These are phyloP conservation scores for Brachypalpus laphriformis DNA, from an alignment of 2,888 invertebrate species.

Conservation along the genomic window DNA sequence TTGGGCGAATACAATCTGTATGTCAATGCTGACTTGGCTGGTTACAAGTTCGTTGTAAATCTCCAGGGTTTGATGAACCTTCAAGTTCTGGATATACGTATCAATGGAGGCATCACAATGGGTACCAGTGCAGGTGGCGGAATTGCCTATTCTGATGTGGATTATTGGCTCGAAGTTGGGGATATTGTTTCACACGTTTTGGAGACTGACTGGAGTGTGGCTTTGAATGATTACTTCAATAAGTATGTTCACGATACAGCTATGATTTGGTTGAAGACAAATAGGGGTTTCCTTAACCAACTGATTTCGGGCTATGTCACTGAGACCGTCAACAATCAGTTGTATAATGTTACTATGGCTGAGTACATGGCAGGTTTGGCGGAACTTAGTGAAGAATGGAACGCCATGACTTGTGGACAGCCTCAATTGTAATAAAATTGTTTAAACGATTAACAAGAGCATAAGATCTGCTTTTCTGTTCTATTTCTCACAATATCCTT, in stretches of 20 bases:
- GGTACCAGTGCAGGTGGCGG: conserved; percentile 43
- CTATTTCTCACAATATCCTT: background rate
- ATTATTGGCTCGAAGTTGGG: conserved; percentile 75
- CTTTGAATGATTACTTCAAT: conserved; percentile 75
- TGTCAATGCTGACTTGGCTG: conserved; percentile 34
- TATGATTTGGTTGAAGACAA: conserved; percentile 32
- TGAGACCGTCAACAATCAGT: background rate
- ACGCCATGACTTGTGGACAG: conserved; percentile 7
- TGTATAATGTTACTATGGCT: conserved; percentile 20
- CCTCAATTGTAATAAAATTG: background rate
- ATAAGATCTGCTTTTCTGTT: background rate
- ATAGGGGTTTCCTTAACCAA: conserved; percentile 6
- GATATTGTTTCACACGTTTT: conserved; percentile 75
- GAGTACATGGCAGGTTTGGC: background rate
- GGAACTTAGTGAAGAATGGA: background rate
- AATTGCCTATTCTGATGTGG: conserved; percentile 74
- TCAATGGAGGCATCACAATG: conserved; percentile 8
- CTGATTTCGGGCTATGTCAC: conserved; percentile 4
- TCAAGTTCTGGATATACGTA: conserved; percentile 10
- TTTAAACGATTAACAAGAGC: background rate
- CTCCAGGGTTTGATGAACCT: conserved; percentile 35
- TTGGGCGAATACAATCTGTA: conserved; percentile 70
- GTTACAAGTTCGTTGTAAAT: conserved; percentile 33
- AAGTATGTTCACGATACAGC: conserved; percentile 52
- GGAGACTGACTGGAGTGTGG: conserved; percentile 76